These are phyloP conservation scores for Megastigmus dorsalis DNA, from an alignment of 2,888 invertebrate species.

Conservation along the genomic window DNA sequence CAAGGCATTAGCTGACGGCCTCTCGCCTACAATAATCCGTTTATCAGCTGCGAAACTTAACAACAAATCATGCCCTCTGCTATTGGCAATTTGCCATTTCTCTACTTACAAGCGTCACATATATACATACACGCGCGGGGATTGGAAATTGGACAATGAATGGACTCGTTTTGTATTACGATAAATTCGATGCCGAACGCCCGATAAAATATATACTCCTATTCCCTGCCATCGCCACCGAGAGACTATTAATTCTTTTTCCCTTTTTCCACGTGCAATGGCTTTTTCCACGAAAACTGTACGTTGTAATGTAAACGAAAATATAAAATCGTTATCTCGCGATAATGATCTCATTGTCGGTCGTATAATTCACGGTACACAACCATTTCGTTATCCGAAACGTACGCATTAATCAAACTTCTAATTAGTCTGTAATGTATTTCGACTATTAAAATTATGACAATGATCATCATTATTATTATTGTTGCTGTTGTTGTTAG, in stretches of 20 bases:
- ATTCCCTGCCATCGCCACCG: background rate
- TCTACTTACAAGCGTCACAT: background rate
- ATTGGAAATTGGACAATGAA: conserved; percentile 23
- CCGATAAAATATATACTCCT: conserved; percentile 17
- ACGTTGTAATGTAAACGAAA: conserved; percentile 11
- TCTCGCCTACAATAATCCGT: conserved; percentile 36
- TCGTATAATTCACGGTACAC: conserved; percentile 35
- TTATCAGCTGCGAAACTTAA: conserved; percentile 27
- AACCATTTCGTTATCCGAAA: conserved; percentile 17
- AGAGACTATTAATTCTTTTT: background rate
- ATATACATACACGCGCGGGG: background rate
- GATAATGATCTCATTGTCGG: conserved; percentile 30
- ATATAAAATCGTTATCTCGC: conserved; percentile 36
- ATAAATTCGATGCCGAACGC: conserved; percentile 15
- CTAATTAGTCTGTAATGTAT: conserved; percentile 32
- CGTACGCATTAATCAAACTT: conserved; percentile 29
- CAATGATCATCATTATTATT: background rate
- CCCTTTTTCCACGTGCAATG: background rate
- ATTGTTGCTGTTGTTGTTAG: background rate
- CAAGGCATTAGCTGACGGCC: conserved; percentile 12
- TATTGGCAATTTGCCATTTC: conserved; percentile 46
- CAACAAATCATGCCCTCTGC: conserved; percentile 37
- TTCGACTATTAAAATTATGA: conserved; percentile 22
- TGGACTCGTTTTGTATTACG: conserved; percentile 40
- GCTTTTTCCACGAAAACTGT: background rate